A percentile compares a stretch with the other conserved stretches of the same genome.
Conservation (phyloP, 2,797 vertebrate species). For the Brachyrhaphis roseni region DNA sequence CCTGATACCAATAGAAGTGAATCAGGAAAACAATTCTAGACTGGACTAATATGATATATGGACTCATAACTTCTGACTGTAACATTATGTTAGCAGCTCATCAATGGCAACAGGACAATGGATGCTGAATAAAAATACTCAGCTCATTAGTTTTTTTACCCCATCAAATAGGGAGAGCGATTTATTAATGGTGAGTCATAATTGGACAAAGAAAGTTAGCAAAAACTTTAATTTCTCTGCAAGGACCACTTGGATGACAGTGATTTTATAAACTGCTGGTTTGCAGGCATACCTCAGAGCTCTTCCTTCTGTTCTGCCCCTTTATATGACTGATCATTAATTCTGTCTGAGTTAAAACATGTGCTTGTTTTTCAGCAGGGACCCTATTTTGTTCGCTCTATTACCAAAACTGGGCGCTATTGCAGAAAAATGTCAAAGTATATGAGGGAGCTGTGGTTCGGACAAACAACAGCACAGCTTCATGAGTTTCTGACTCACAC, state of each 20-base stretch:
- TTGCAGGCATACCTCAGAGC: conserved; percentile 37
- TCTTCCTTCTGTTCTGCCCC: conserved; percentile 34
- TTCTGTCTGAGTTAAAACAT: conserved; percentile 68
- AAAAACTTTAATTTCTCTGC: conserved; percentile 1
- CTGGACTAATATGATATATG: background rate
- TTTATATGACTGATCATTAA: conserved; percentile 59
- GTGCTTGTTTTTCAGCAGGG: conserved; percentile 71
- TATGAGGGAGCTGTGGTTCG: conserved; percentile 69
- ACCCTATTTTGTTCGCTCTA: conserved; percentile 60
- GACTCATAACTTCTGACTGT: background rate
- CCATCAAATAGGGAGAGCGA: background rate
- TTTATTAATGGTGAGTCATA: background rate
- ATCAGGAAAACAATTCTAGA: background rate
- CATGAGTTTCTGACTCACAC: conserved; percentile 63
- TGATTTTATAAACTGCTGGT: conserved; percentile 42
- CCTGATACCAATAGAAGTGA: background rate
- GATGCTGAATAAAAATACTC: background rate
- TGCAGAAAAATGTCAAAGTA: conserved; percentile 67
- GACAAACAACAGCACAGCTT: conserved; percentile 61
- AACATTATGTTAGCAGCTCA: background rate
- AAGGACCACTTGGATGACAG: conserved; percentile 34
- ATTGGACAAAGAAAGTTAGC: background rate
- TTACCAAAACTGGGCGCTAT: conserved; percentile 69
- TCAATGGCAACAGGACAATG: background rate
- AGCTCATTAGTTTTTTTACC: background rate